Evolutionary conservation across 2,797 vertebrate species (phyloP), one percentile per base, ranked within the genome.

Genomic region (Myotis daubentonii): DNA sequence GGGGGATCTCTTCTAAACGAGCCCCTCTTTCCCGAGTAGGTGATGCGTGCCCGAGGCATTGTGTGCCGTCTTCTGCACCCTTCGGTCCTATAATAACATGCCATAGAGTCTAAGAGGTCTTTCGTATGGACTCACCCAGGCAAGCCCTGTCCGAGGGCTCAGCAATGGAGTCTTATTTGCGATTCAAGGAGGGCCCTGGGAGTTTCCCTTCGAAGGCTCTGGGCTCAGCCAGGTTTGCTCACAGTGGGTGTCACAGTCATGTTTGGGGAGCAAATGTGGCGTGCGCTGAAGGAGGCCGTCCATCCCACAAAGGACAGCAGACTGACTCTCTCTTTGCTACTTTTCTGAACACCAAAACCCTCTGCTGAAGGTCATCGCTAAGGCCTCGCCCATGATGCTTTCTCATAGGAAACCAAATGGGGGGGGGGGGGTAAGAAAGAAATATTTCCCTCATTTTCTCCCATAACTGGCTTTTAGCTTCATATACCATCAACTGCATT

Each of bases 241-340:
- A 0, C 22, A 1, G n/a, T 0, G 3, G 19, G 17, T 36, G 36
- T 75, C 44, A 2, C 0, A 5, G 3, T 23, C 0, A 1, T 7
- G 8, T 20, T 1, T 38, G 49, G 74, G 70, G 38, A 17, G 49
- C 57, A 60, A 17, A 38, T 5, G 47, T 12, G 30, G 60, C 22
- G 19, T 0, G 4, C 47, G 16, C 49, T 23, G 66, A 49, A 36
- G 82, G 30, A 57, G 8, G 30, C 38, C 7, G 0, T 5, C 17
- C 8, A 0, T 20, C 30, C 30, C 57, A 47, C 47, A 17, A 25
- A 4, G 28, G 62, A 23, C 47, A 28, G 5, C 20, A 4, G 6
- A 6, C 71, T 17, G n/a, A 10, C 1, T 30, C n/a, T 55, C 74
- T 41, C 4, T 7, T 15, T 22, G 20, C 15, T 12, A 15, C 11